phyloP scores from a whole-genome alignment of 2,888 invertebrate genomes.

The Drosophila pegasa region DNA sequence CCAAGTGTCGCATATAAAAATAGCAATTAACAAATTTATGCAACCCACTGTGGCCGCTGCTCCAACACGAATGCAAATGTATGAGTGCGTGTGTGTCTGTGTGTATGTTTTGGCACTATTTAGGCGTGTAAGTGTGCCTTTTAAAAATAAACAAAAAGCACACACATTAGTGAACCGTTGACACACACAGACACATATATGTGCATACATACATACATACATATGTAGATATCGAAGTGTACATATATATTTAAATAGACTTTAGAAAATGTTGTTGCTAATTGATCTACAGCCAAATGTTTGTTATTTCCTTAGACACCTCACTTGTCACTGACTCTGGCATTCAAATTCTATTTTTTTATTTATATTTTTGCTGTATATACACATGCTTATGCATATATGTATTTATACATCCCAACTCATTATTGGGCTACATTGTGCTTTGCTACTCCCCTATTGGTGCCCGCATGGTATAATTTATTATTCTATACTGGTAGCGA shows the following conservation, averaged over 20 bases:
- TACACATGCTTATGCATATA: background rate
- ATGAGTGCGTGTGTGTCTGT: slow-evolving; percentile 17
- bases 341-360: slow-evolving; percentile 28
- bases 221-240: too few relatives aligned
- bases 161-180: slow-evolving; percentile 12
- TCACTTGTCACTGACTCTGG: slow-evolving; percentile 36
- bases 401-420: slow-evolving; percentile 2
- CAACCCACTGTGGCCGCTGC: slow-evolving; percentile 48
- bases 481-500: slow-evolving; percentile 27
- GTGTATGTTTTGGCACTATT: slow-evolving; percentile 16
- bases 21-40: slow-evolving; percentile 79
- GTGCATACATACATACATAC: slow-evolving; percentile 16
- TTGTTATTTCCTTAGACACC: slow-evolving; percentile 42
- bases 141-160: slow-evolving; percentile 48
- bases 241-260: slow-evolving; percentile 6
- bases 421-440: slow-evolving; percentile 3
- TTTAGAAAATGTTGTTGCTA: slow-evolving; percentile 22
- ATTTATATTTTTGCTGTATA: background rate
- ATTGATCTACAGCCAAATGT: slow-evolving; percentile 55
- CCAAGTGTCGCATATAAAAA: slow-evolving; percentile 64
- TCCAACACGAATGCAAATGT: slow-evolving; percentile 22
- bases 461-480: slow-evolving; percentile 9
- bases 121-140: slow-evolving; percentile 34
- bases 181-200: background rate
- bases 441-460: background rate